Base-by-base conservation (phyloP, 2,113 vertebrate genomes). In the Prochilodus magdalenae region DNA sequence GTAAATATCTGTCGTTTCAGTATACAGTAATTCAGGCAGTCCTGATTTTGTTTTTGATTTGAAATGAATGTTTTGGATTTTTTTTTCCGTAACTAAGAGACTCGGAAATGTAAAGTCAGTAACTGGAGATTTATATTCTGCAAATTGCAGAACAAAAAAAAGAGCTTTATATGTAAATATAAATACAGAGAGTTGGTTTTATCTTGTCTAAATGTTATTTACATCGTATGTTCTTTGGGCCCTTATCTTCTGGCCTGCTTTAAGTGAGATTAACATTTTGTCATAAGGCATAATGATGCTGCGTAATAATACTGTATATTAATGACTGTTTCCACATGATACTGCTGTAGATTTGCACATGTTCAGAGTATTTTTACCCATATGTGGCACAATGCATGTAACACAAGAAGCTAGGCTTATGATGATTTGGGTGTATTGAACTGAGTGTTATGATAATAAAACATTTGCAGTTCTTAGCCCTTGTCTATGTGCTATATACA, bases 1-100 rank as follows among this genome's bases (percentile, higher is more conserved):
- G 77, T 79, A 84, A 29, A 80, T 57, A 75, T 63, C 40, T 69
- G 82, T 72, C 73, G 80, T 62, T 67, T 65, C 44, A 55, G 16
- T 40, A 71, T 80, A 66, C 22, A 67, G 33, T 33, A 51, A 53
- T 59, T 57, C 53, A 12, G 33, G 55, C 30, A 63, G 18, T 62
- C 33, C 57, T 6, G 18, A 60, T 51, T 30, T 75, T 55, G 47
- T 55, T 81, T 63, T 27, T 60, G 15, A 53, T 73, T 63, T 60
- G 60, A 74, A 65, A 66, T 53, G 65, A 29, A 20, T n/a, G n/a
- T n/a, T n/a, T n/a, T n/a, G n/a, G n/a, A n/a, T n/a, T n/a, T 40
- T 15, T 44, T 22, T 67, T 53, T 57, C 69, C 12, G 49, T 75
- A n/a, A 70, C 0, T 40, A 53, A 72, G n/a, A 16, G 24, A 63